These are phyloP conservation scores for Saccopteryx bilineata DNA, from an alignment of 2,113 vertebrate genomes.

Conservation along the genomic window DNA sequence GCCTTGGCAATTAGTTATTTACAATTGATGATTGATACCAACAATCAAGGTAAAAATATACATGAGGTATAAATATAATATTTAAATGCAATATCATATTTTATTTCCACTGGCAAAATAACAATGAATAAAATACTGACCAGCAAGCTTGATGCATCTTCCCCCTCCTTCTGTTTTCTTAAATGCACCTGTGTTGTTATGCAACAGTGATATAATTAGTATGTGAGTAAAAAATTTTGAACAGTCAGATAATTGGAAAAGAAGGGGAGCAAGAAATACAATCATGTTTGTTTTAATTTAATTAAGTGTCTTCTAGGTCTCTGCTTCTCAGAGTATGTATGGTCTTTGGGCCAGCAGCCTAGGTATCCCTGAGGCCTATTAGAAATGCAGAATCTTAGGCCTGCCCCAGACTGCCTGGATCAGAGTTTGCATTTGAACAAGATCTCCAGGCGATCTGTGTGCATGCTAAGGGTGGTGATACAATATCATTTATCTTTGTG, in stretches of 20 bases:
- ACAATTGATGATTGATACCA: conserved; percentile 88
- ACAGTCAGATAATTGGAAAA: conserved; percentile 56
- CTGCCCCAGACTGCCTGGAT: too few species aligned
- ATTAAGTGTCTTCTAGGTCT: background rate
- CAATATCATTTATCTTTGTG: too few species aligned
- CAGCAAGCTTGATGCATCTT: conserved; percentile 76
- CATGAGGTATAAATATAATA: conserved; percentile 91
- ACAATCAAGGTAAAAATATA: conserved; percentile 90
- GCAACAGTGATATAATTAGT: conserved; percentile 68
- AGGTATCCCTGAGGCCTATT: background rate
- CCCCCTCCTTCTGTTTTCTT: background rate
- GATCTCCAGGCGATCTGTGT: background rate
- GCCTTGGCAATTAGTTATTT: conserved; percentile 88
- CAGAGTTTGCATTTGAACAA: background rate
- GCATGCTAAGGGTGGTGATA: background rate
- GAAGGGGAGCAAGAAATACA: background rate
- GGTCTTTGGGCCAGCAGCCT: background rate
- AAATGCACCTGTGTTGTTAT: conserved; percentile 57
- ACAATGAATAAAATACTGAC: conserved; percentile 86
- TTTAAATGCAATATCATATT: conserved; percentile 86
- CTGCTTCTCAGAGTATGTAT: background rate
- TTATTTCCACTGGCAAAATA: conserved; percentile 86
- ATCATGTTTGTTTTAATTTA: background rate
- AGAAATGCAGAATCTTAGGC: background rate
- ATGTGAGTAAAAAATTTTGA: background rate